These are phyloP conservation scores for Pica pica DNA, from an alignment of 2,113 vertebrate species.

Conservation along the genomic window DNA sequence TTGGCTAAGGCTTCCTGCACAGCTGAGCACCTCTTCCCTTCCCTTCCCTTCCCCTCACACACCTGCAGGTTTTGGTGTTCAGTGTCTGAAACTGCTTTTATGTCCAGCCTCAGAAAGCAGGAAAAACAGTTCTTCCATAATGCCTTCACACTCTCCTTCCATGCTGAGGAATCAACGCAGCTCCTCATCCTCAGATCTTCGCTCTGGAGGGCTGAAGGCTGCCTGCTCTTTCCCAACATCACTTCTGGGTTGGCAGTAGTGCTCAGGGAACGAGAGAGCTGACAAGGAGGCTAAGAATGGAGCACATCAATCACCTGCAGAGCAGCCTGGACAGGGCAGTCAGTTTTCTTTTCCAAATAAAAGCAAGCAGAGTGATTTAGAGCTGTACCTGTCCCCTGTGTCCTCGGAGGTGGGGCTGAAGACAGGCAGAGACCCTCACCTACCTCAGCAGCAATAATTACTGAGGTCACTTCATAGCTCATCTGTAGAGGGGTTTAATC, in stretches of 20 bases:
- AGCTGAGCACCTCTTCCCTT: not conserved
- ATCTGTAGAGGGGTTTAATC: not conserved
- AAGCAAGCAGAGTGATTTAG: not conserved
- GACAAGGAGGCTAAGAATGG: rapidly evolving
- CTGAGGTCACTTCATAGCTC: not conserved
- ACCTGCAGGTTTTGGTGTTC: not conserved
- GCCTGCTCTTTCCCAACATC: not conserved
- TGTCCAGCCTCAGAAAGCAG: not conserved
- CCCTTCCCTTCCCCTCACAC: not conserved
- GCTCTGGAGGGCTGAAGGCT: not conserved
- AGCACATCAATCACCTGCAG: not conserved
- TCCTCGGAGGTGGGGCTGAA: not conserved
- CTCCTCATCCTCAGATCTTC: not conserved
- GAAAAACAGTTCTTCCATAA: not conserved
- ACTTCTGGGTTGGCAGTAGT: not conserved
- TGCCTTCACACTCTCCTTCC: rapidly evolving
- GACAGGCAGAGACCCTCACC: not conserved
- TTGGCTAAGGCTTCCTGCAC: not conserved
- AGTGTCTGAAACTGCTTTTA: not conserved
- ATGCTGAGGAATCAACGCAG: rapidly evolving
- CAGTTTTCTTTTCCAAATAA: not conserved
- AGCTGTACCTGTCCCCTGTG: not conserved
- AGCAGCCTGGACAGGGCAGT: not conserved
- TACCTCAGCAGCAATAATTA: not conserved
- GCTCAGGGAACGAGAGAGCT: not conserved